A percentile compares a stretch with the other conserved stretches of the same genome.
Evolutionary conservation across 1,140 invertebrate genomes (phyloP).

Genomic region (Agrypnia vestita): DNA sequence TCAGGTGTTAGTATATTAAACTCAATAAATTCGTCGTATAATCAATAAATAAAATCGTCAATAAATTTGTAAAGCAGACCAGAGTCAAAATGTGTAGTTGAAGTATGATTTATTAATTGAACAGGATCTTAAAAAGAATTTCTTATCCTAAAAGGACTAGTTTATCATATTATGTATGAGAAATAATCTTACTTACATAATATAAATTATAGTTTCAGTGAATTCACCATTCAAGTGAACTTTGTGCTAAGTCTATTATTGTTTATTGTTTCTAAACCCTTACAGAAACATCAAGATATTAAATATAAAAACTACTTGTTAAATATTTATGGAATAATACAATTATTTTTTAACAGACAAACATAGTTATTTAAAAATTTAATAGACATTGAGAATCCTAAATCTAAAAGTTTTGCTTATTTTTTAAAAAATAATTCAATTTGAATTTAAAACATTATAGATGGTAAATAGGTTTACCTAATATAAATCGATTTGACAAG

Average conservation of each 20-base stretch:
- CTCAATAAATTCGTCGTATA: no score
- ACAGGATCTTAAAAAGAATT: constrained; percentile 1
- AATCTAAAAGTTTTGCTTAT: background rate
- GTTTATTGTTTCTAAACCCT: constrained; percentile 51
- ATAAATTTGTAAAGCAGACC: no score
- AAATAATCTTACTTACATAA: background rate
- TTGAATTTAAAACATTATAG: background rate
- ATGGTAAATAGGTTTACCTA: background rate
- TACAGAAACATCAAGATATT: constrained; percentile 42
- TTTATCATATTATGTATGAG: constrained; percentile 34
- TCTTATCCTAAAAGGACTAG: constrained; percentile 39
- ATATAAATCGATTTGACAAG: background rate
- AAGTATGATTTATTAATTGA: background rate
- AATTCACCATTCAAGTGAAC: constrained; percentile 31
- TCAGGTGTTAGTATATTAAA: no score
- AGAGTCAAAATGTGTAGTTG: background rate
- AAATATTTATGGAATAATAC: constrained; percentile 57
- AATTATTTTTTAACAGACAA: constrained; percentile 32
- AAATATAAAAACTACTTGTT: constrained; percentile 42
- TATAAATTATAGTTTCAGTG: constrained; percentile 28
- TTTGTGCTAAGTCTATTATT: constrained; percentile 59
- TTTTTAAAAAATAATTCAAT: background rate
- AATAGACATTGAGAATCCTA: background rate
- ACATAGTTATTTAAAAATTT: background rate
- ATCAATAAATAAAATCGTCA: no score